Evolutionary conservation across 1,140 invertebrate species (phyloP), one percentile per base, ranked within the genome.

Genomic region (Drosophila oshimai): DNA sequence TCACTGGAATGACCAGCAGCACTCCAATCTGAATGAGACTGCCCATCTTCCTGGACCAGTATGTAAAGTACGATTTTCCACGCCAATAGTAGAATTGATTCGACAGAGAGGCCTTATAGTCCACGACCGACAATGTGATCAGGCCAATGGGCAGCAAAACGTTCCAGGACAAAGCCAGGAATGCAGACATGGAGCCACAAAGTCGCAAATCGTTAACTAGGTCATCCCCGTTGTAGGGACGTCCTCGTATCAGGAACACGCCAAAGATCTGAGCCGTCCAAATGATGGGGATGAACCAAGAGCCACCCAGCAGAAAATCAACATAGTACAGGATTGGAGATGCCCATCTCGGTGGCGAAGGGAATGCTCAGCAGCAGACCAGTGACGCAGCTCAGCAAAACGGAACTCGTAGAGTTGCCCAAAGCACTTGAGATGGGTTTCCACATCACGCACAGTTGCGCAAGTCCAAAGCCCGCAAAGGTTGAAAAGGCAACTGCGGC

Each of bases 81-180:
- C 89, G 88, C 89, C 89, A 90, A 54, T 91, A 84, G 42, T 89
- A 91, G 6, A 91, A 89, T 17, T 91, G 86, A 65, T 84, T 91
- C 7, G 90, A 90, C 7, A 81, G 20, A 20, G 90, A 90, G 2
- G 75, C 70, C 50, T 90, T 91, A 22, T 91, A 91, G 15, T 90
- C 76, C 3, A 91, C 71, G 22, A 91, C 77, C 1, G 90, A 81
- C 2, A 91, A 31, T 84, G 97, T 96, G 91, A 96, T 94, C 39
- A 97, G 90, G 7, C 86, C 84, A 37, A 96, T 94, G 2, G 96
- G 96, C 55, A 97, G 87, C 44, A 97, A 92, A 4, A 98, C 95
- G 89, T 96, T 98, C 97, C 97, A 98, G 1, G 94, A 95, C 79
- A 98, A 96, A n/a, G 96, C 95, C 3, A 97, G 91, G 18, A 97